phyloP scores from a whole-genome alignment of 2,888 invertebrate genomes.

The Psylliodes chrysocephalus region DNA sequence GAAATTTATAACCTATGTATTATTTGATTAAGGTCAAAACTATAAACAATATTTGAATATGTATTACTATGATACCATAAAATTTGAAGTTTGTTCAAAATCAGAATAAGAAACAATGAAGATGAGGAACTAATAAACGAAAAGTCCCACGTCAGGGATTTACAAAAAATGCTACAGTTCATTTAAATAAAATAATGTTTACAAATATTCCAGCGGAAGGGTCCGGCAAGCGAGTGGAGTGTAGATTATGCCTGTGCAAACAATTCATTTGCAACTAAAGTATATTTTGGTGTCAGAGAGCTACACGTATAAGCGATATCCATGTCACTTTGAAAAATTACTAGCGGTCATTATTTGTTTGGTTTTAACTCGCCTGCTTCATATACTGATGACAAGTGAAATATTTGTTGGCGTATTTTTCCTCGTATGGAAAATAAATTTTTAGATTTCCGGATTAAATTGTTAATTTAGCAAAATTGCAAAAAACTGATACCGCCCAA shows the following conservation, averaged over 20 bases:
- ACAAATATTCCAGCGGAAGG: constrained; percentile 41
- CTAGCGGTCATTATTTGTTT: constrained; percentile 39
- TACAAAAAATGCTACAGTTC: constrained; percentile 32
- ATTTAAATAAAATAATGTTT: constrained; percentile 48
- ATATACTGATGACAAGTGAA: constrained; percentile 37
- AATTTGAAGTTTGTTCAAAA: no score
- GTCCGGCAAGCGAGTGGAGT: constrained; percentile 15
- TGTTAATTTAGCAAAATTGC: constrained; percentile 8
- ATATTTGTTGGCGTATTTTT: constrained; percentile 35
- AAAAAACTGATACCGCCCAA: background rate
- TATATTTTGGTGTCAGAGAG: constrained; percentile 50
- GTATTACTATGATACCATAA: no score
- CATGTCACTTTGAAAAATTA: constrained; percentile 52
- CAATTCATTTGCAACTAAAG: constrained; percentile 54
- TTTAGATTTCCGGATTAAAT: background rate
- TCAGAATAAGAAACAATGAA: no score
- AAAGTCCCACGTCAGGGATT: constrained; percentile 9
- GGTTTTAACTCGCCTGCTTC: constrained; percentile 28
- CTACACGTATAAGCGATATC: constrained; percentile 45
- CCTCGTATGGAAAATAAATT: background rate
- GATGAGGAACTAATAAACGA: no score
- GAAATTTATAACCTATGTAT: no score
- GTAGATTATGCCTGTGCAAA: constrained; percentile 53
- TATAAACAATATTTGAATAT: no score
- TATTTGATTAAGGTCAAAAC: no score